These are phyloP conservation scores for Ophraella communa DNA, from an alignment of 2,888 invertebrate genomes.

Conservation along the genomic window DNA sequence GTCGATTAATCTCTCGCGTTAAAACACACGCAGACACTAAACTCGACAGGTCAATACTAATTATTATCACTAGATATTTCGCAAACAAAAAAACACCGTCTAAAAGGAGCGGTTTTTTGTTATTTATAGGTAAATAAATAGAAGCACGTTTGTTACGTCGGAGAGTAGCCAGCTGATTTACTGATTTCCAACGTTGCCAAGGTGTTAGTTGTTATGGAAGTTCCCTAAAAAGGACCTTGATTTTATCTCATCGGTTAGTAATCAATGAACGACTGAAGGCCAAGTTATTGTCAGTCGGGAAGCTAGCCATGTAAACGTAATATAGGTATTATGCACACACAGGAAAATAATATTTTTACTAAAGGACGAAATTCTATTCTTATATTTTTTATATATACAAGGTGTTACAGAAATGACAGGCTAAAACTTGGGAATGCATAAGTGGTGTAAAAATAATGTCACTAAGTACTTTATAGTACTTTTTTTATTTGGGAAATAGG, in stretches of 20 bases:
- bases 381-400: too few species aligned
- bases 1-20: slow-evolving; percentile 4
- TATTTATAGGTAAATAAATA: not conserved
- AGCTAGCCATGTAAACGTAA: not conserved
- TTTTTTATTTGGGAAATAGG: too few species aligned
- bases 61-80: not conserved
- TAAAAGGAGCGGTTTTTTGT: not conserved
- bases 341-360: too few species aligned
- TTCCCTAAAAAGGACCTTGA: not conserved
- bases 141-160: not conserved
- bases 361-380: too few species aligned
- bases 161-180: not conserved
- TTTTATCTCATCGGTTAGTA: not conserved
- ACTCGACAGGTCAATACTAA: not conserved
- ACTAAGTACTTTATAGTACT: too few species aligned
- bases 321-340: too few species aligned
- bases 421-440: too few species aligned
- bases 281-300: not conserved
- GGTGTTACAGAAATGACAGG: too few species aligned
- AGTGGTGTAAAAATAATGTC: too few species aligned
- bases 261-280: not conserved
- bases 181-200: not conserved
- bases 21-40: not conserved
- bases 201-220: not conserved
- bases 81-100: too few species aligned